A percentile compares a stretch with the other conserved stretches of the same genome.
Conservation (phyloP, 2,113 vertebrate genomes). For the Festucalex cinctus region DNA sequence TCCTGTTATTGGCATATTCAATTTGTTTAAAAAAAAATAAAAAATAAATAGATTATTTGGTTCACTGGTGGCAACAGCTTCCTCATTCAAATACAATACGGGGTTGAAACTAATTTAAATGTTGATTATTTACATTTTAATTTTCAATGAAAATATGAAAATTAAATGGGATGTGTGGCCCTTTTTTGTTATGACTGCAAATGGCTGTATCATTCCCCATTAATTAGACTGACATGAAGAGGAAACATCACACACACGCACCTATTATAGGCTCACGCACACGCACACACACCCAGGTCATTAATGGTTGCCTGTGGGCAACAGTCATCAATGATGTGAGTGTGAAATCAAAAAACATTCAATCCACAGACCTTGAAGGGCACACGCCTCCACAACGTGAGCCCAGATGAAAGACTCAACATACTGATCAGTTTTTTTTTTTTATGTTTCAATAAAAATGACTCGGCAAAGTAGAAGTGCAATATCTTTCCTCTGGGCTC, state of each 20-base stretch:
- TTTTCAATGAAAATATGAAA: background rate
- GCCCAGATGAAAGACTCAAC: conserved; percentile 68
- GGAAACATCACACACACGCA: conserved; percentile 42
- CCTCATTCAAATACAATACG: background rate
- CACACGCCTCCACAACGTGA: conserved; percentile 47
- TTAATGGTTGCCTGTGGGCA: conserved; percentile 77
- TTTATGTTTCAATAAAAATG: background rate
- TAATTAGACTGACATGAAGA: conserved; percentile 74
- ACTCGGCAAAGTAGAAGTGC: background rate
- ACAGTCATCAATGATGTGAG: conserved; percentile 76
- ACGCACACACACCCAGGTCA: conserved; percentile 59
- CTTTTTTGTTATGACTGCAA: background rate
- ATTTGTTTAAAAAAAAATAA: too few species aligned
- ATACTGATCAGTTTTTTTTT: background rate
- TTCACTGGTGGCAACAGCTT: background rate
- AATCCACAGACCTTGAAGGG: conserved; percentile 52
- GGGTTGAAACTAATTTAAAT: background rate
- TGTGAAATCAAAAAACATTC: conserved; percentile 32
- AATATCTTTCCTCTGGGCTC: conserved; percentile 73
- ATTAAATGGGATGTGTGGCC: background rate
- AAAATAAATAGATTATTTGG: background rate
- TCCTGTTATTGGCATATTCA: conserved; percentile 3
- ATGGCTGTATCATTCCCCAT: conserved; percentile 80
- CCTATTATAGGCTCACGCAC: conserved; percentile 21
- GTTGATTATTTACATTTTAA: background rate